Conservation (phyloP, 92 coral and sea anemone species). For the Scolanthus callimorphus region DNA sequence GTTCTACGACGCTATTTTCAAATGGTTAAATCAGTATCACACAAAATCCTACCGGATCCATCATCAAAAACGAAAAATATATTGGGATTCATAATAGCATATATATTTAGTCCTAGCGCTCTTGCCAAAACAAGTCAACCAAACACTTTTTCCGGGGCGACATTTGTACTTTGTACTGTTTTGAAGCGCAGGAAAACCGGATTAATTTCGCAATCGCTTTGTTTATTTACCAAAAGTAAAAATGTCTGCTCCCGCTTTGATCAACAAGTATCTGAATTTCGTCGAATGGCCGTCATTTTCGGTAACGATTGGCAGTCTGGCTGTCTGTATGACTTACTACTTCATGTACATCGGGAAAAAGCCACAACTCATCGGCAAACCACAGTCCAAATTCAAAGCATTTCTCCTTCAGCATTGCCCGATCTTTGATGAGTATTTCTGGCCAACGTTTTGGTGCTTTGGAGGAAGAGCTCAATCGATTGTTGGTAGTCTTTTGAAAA, state of each 20-base stretch:
- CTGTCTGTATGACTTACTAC: conserved; percentile 47
- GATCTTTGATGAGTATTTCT: conserved; percentile 48
- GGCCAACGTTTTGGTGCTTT: conserved; percentile 91
- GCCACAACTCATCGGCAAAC: conserved; percentile 49
- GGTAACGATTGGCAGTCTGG: conserved; percentile 29
- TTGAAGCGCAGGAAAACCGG: too few species aligned
- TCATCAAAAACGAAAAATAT: too few species aligned
- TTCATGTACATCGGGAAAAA: conserved; percentile 52
- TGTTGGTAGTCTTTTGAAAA: conserved; percentile 52
- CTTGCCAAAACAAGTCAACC: too few species aligned
- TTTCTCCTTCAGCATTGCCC: conserved; percentile 52
- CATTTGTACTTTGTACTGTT: too few species aligned
- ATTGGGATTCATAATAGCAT: too few species aligned
- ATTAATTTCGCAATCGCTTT: too few species aligned
- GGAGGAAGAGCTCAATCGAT: conserved; percentile 85
- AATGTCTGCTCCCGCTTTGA: conserved; percentile 8
- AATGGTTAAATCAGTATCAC: too few species aligned
- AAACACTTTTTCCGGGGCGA: too few species aligned
- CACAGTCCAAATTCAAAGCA: conserved; percentile 28
- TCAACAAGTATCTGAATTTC: not conserved
- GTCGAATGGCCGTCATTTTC: conserved; percentile 23
- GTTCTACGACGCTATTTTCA: too few species aligned
- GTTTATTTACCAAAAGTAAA: too few species aligned
- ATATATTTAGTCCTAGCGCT: too few species aligned
- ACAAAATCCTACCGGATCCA: too few species aligned